Base-by-base conservation (phyloP, 2,797 vertebrate genomes). In the Nannoperca australis region DNA sequence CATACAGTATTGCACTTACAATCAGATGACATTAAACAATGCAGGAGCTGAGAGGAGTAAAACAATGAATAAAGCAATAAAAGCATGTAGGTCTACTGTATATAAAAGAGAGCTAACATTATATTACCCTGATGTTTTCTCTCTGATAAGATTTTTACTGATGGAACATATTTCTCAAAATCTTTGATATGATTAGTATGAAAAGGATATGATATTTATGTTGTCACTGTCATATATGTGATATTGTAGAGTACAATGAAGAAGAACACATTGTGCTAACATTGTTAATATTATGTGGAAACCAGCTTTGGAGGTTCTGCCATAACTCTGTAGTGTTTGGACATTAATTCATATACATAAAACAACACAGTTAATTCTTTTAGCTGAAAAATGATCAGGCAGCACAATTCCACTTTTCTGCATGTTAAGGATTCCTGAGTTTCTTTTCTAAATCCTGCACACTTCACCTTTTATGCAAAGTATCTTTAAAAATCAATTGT, bases 401-500 rank as follows among this genome's bases (percentile, higher is more conserved):
- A 5, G 32, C 32, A 60, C 8, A 36, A 27, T 36, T 36, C 34
- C 30, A 11, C 47, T 56, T 44, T 70, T 38, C 32, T 55, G 32
- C 44, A 18, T 7, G 11, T 15, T 32, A 44, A 49, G 47, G 36
- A 45, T 51, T 27, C 38, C 59, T 45, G 56, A 27, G 42, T 73
- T 84, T 72, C 64, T 65, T 38, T 54, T 62, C n/a, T 24, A 12
- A 51, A 27, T 61, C 61, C 56, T 72, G 60, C 76, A 54, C 15
- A 17, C 18, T 63, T 56, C 54, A 59, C 63, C 45, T 82, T 70
- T 49, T 44, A 58, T 36, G n/a, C 36, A 11, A 20, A 73, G 27
- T 64, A 7, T 79, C 73, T 76, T 84, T 75, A 68, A 83, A 89
- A 81, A 61, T 74, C 65, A 85, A 67, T 69, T 71, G 70, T 76